phyloP scores from a whole-genome alignment of 2,797 vertebrate genomes.

The Bradypodion pumilum region DNA sequence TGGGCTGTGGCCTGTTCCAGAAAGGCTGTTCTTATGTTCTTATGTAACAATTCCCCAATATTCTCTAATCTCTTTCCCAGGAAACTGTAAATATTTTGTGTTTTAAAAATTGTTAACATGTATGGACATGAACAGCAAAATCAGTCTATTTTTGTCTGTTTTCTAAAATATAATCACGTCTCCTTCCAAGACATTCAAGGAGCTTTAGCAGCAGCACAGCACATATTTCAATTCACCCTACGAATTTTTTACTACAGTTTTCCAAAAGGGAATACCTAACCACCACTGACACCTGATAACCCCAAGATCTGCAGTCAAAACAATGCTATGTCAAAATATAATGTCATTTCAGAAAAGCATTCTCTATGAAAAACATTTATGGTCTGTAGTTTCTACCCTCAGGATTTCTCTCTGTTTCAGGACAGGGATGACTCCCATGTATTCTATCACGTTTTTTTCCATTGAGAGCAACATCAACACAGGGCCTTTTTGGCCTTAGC shows the following conservation, averaged over 20 bases:
- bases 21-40: too few relatives aligned
- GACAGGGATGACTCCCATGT: background rate
- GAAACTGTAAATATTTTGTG: too few relatives aligned
- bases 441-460: too few relatives aligned
- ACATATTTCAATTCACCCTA: slow-evolving; percentile 24
- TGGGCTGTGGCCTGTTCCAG: too few relatives aligned
- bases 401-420: background rate
- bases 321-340: background rate
- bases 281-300: background rate
- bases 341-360: background rate
- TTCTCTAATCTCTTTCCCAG: too few relatives aligned
- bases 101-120: slow-evolving; percentile 34
- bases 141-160: background rate
- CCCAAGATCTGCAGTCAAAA: background rate
- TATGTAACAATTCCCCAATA: too few relatives aligned
- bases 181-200: slow-evolving; percentile 16
- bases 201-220: background rate
- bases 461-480: too few relatives aligned
- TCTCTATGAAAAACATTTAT: background rate
- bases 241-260: slow-evolving; percentile 15
- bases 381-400: background rate
- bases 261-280: background rate
- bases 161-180: background rate
- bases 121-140: slow-evolving; percentile 5
- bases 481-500: too few relatives aligned